Percentiles rank a stretch among this genome's conserved stretches.
phyloP scores from a whole-genome alignment of 2,888 invertebrate genomes.

The Nemoura dubitans region DNA sequence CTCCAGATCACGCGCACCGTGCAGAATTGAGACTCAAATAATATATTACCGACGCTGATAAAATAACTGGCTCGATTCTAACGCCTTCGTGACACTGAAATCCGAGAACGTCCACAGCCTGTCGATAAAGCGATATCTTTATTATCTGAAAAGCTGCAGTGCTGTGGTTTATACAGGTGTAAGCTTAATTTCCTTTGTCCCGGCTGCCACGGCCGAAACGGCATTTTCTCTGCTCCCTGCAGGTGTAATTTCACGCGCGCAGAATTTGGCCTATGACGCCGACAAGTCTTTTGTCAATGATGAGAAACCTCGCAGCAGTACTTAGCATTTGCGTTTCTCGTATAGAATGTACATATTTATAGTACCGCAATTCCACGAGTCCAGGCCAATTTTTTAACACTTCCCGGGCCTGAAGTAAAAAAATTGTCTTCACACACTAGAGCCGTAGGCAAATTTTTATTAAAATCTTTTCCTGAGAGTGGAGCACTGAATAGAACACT shows the following conservation, averaged over 20 bases:
- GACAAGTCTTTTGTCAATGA: no score
- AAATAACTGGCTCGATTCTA: not conserved
- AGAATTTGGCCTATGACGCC: no score
- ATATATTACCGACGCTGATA: not conserved
- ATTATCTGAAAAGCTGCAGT: not conserved
- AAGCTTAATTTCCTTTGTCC: not conserved
- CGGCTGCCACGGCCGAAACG: not conserved
- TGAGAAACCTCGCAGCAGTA: no score
- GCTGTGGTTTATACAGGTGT: not conserved
- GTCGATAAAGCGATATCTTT: slow-evolving; percentile 12
- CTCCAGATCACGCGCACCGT: not conserved
- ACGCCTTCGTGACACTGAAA: not conserved
- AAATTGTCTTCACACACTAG: no score
- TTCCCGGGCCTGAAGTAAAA: no score
- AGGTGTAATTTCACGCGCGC: not conserved
- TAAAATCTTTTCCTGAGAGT: no score
- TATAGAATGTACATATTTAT: no score
- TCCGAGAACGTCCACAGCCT: not conserved
- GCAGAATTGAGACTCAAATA: not conserved
- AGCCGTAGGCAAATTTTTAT: no score
- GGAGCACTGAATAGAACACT: no score
- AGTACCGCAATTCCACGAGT: no score
- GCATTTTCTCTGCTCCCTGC: not conserved
- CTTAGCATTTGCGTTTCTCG: no score
- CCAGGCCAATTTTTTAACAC: no score